Conservation (phyloP, 2,888 invertebrate genomes). For the Tuta absoluta region DNA sequence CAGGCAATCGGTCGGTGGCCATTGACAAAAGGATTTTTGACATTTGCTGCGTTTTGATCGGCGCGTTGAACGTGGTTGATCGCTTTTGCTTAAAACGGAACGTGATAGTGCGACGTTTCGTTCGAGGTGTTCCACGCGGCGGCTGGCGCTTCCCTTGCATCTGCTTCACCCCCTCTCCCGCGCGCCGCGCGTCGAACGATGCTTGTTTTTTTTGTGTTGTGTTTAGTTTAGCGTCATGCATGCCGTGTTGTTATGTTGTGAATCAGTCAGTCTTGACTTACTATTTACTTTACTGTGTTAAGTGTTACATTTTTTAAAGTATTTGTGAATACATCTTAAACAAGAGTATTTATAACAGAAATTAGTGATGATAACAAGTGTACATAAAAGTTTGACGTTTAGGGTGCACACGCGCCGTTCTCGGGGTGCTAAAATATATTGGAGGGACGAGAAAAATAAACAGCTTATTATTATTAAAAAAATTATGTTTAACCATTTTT, state of each 20-base stretch:
- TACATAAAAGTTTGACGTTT: too few species aligned
- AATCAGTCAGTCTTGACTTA: neutral
- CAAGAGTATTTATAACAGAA: too few species aligned
- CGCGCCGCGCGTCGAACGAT: neutral
- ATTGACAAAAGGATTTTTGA: conserved; percentile 4
- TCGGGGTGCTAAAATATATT: too few species aligned
- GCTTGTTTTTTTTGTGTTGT: neutral
- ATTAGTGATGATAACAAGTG: too few species aligned
- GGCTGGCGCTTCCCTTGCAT: neutral
- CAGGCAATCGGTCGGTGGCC: neutral
- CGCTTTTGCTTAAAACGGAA: neutral
- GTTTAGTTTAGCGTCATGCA: neutral
- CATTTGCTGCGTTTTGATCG: neutral
- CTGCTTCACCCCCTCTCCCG: neutral
- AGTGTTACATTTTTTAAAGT: neutral
- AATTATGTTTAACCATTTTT: too few species aligned
- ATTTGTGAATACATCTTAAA: too few species aligned
- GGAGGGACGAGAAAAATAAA: too few species aligned
- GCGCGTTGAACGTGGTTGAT: neutral
- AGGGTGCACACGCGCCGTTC: too few species aligned
- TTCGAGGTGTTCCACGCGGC: neutral
- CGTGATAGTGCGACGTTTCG: conserved; percentile 4
- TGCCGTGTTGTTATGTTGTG: neutral
- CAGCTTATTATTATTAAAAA: too few species aligned
- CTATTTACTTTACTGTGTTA: neutral